phyloP scores from a whole-genome alignment of 2,888 invertebrate genomes.

The Ophioninae sp. region DNA sequence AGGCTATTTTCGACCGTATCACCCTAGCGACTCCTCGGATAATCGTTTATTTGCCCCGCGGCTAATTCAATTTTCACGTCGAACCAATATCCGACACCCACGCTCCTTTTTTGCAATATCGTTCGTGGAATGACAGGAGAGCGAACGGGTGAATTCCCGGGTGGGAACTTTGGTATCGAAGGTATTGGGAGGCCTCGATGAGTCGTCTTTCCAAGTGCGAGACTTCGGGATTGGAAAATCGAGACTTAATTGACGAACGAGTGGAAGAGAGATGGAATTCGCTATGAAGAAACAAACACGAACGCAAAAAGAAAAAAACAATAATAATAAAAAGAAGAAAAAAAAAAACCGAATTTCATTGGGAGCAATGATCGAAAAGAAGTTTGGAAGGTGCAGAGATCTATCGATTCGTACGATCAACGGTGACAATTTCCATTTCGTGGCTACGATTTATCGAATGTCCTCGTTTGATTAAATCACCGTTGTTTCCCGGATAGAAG shows the following conservation, averaged over 20 bases:
- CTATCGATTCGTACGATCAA: no score
- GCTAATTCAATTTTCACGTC: constrained; percentile 63
- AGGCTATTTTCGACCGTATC: constrained; percentile 60
- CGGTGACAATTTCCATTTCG: no score
- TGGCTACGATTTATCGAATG: no score
- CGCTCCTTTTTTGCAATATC: constrained; percentile 29
- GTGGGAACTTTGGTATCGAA: constrained; percentile 12
- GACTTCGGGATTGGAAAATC: constrained; percentile 33
- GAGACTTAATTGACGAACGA: constrained; percentile 10
- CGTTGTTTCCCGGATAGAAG: no score
- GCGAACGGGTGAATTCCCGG: constrained; percentile 11
- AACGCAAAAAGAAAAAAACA: not conserved
- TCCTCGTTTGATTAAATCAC: no score
- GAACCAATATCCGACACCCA: constrained; percentile 45
- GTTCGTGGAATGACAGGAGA: constrained; percentile 18
- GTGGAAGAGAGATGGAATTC: no score
- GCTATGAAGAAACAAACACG: no score
- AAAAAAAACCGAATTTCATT: no score
- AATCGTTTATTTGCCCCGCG: constrained; percentile 63
- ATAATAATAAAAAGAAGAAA: no score
- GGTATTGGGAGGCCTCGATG: constrained; percentile 5
- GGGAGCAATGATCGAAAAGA: no score
- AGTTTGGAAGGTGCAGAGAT: no score
- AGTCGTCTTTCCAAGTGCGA: constrained; percentile 13
- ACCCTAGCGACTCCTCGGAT: constrained; percentile 36